Base-by-base conservation (phyloP, 2,113 vertebrate genomes). In the Tursiops truncatus region DNA sequence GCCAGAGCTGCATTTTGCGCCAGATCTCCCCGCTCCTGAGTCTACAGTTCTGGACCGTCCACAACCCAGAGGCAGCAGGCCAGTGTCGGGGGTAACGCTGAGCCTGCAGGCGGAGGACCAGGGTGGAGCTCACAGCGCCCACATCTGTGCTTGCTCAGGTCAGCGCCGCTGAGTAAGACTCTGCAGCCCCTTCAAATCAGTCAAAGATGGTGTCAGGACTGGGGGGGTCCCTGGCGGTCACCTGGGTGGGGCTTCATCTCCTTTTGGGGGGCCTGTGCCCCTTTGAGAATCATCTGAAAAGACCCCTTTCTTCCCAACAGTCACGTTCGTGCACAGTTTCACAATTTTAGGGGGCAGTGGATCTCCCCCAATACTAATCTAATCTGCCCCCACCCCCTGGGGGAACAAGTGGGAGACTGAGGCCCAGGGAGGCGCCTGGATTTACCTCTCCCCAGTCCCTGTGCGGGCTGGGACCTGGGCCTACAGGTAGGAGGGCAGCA, bases 41-140 rank as follows among this genome's bases (percentile, higher is more conserved):
- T 13, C 62, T 8, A 1, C 2, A 67, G 47, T 31, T 28, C 71
- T 5, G 65, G n/a, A 2, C 11, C 4, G 15, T 6, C 26, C 12
- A 9, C 15, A 36, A 33, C 73, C 83, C 41, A 38, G 31, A 1
- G 11, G 38, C 14, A 12, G 36, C 1, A 1, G 60, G 44, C 65
- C 58, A 18, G 25, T 6, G 13, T 44, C 20, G 0, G 9, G 3
- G 1, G 2, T 2, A 3, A 25, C 0, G 23, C 31, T 47, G 41
- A 20, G 15, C 41, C 47, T 56, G 38, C 1, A 2, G 31, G n/a
- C 44, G 44, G 74, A 85, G 28, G 26, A 5, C 38, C 1, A 1
- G 17, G 21, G 20, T 2, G 23, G 38, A 44, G 68, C 28, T 47
- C 18, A 13, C 13, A 6, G 77, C 10, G 28, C 33, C 62, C 21